These are phyloP conservation scores for Matsumyia berberina DNA, from an alignment of 2,888 invertebrate species.

Conservation along the genomic window DNA sequence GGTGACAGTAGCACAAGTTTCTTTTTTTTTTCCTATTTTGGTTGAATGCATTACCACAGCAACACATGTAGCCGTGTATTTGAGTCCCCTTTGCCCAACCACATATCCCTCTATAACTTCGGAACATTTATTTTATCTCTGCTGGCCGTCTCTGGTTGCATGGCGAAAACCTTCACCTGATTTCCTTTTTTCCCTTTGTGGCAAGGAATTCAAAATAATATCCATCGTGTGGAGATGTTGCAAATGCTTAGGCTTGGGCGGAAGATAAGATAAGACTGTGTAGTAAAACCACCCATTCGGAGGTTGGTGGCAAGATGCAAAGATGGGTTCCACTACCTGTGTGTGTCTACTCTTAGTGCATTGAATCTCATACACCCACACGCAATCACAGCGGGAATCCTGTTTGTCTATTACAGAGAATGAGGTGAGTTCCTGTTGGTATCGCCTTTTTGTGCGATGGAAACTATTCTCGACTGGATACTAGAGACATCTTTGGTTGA, in stretches of 20 bases:
- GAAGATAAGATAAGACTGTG: not conserved
- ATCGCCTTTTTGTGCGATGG: conserved; percentile 12
- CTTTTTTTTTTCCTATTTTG: not conserved
- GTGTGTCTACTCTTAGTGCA: conserved; percentile 22
- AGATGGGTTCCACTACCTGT: conserved; percentile 16
- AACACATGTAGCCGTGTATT: conserved; percentile 23
- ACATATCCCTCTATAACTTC: conserved; percentile 32
- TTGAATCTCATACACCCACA: not conserved
- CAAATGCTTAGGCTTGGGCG: not conserved
- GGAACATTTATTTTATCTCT: conserved; percentile 62
- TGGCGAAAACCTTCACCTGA: conserved; percentile 56
- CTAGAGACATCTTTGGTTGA: not conserved
- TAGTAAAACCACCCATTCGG: conserved; percentile 2
- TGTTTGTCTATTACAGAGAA: conserved; percentile 49
- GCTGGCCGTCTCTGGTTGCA: conserved; percentile 44
- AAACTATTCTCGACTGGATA: not conserved
- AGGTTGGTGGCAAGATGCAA: conserved; percentile 22
- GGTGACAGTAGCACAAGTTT: conserved; percentile 27
- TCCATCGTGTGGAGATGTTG: conserved; percentile 27
- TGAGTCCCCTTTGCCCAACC: conserved; percentile 24
- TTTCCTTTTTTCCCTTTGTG: conserved; percentile 50
- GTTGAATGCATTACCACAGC: conserved; percentile 44
- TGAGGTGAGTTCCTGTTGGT: conserved; percentile 51
- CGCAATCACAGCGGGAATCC: conserved; percentile 35
- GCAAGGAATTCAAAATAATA: conserved; percentile 45